These are phyloP conservation scores for Denticeps clupeoides DNA, from an alignment of 2,797 vertebrate species.

Conservation along the genomic window DNA sequence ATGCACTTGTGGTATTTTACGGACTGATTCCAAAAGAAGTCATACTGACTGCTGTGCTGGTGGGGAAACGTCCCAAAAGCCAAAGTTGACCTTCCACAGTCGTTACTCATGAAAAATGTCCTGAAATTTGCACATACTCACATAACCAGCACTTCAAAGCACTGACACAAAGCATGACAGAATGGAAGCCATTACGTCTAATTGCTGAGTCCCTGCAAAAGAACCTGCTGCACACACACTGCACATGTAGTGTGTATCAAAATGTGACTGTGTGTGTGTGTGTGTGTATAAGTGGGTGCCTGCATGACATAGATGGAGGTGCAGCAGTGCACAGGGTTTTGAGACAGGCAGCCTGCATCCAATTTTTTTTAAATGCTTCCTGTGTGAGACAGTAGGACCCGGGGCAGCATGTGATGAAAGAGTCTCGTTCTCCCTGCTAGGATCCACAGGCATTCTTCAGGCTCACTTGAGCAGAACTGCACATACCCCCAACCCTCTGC, in stretches of 20 bases:
- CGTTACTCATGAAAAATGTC: background rate
- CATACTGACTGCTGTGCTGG: too few species aligned
- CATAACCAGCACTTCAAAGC: conserved; percentile 54
- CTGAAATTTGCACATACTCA: conserved; percentile 39
- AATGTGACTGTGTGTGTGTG: conserved; percentile 11
- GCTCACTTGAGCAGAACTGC: conserved; percentile 59
- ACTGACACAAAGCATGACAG: conserved; percentile 45
- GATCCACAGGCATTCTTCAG: conserved; percentile 58
- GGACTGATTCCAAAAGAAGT: too few species aligned
- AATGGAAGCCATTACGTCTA: conserved; percentile 61
- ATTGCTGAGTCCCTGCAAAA: conserved; percentile 51
- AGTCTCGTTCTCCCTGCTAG: conserved; percentile 38
- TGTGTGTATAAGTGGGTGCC: conserved; percentile 15
- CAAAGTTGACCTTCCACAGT: conserved; percentile 5
- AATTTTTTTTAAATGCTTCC: conserved; percentile 13
- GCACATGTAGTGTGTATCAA: background rate
- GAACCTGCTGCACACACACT: conserved; percentile 40
- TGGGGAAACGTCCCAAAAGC: conserved; percentile 1
- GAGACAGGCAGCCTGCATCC: conserved; percentile 9
- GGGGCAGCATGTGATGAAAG: conserved; percentile 50
- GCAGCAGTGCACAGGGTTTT: background rate
- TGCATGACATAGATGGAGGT: background rate
- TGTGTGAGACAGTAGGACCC: conserved; percentile 10
- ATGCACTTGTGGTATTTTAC: too few species aligned
- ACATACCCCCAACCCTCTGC: conserved; percentile 13